A percentile compares a stretch with the other conserved stretches of the same genome.
Conservation (phyloP, 2,888 invertebrate species). For the Pseudoips prasinana region DNA sequence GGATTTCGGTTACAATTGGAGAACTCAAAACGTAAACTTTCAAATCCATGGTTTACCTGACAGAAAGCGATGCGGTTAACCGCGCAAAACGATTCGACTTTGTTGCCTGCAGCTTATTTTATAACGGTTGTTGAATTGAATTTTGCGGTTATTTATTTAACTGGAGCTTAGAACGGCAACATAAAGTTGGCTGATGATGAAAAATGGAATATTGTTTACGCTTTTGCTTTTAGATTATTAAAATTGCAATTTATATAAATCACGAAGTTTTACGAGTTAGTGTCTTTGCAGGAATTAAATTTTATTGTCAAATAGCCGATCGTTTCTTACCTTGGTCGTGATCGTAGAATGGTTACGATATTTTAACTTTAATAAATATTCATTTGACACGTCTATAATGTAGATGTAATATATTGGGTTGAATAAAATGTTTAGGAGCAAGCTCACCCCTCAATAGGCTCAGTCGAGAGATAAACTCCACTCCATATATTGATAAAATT, state of each 20-base stretch:
- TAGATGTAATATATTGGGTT: too few relatives aligned
- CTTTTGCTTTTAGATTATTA: conserved; percentile 20
- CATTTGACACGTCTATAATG: neutral
- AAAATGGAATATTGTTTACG: conserved; percentile 24
- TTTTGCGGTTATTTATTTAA: conserved; percentile 81
- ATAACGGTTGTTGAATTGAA: conserved; percentile 81
- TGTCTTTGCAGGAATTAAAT: conserved; percentile 1
- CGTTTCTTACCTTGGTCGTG: neutral
- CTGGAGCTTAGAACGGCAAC: conserved; percentile 54
- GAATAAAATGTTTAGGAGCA: too few relatives aligned
- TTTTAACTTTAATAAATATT: conserved; percentile 2
- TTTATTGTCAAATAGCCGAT: conserved; percentile 1
- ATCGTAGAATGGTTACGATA: conserved; percentile 1
- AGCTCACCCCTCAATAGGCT: too few relatives aligned
- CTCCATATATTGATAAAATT: too few relatives aligned
- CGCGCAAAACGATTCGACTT: conserved; percentile 77
- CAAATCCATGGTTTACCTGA: conserved; percentile 72
- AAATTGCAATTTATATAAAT: conserved; percentile 21
- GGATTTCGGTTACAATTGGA: conserved; percentile 54
- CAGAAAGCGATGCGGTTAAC: conserved; percentile 75
- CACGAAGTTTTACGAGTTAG: conserved; percentile 12
- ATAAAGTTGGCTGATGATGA: conserved; percentile 38
- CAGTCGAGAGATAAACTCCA: too few relatives aligned
- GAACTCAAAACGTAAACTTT: conserved; percentile 65
- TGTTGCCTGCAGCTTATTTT: conserved; percentile 76